Evolutionary conservation across 2,888 invertebrate genomes (phyloP).

Genomic region (Lithophane socia): DNA sequence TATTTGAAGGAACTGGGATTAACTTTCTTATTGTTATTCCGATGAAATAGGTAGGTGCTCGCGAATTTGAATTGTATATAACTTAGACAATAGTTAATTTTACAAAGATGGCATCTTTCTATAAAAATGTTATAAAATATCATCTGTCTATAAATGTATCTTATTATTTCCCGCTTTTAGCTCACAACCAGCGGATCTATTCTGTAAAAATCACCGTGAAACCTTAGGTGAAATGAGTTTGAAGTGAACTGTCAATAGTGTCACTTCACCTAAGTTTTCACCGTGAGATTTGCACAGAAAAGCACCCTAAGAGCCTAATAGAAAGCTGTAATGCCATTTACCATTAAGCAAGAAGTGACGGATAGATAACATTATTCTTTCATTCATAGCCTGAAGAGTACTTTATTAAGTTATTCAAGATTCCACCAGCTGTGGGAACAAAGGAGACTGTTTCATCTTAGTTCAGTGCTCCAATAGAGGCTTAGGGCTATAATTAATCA

Average conservation of each 20-base stretch:
- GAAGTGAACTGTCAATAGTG: too few relatives aligned
- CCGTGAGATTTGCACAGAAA: too few relatives aligned
- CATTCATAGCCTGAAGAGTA: conserved; percentile 23
- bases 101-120: background rate
- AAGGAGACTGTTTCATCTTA: conserved; percentile 50
- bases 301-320: too few relatives aligned
- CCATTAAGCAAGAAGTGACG: conserved; percentile 18
- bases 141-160: too few relatives aligned
- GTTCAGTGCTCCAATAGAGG: conserved; percentile 42
- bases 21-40: background rate
- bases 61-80: background rate
- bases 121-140: background rate
- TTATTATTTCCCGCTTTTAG: background rate
- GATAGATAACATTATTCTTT: conserved; percentile 51
- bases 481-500: conserved; percentile 59
- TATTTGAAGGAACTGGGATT: background rate
- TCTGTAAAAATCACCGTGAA: too few relatives aligned
- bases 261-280: too few relatives aligned
- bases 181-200: too few relatives aligned
- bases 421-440: conserved; percentile 40
- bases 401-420: conserved; percentile 61
- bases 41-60: background rate
- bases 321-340: background rate
- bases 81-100: background rate
- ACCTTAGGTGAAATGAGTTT: too few relatives aligned